Base-by-base conservation (phyloP, 2,113 vertebrate species). In the Myanophis thanlyinensis region DNA sequence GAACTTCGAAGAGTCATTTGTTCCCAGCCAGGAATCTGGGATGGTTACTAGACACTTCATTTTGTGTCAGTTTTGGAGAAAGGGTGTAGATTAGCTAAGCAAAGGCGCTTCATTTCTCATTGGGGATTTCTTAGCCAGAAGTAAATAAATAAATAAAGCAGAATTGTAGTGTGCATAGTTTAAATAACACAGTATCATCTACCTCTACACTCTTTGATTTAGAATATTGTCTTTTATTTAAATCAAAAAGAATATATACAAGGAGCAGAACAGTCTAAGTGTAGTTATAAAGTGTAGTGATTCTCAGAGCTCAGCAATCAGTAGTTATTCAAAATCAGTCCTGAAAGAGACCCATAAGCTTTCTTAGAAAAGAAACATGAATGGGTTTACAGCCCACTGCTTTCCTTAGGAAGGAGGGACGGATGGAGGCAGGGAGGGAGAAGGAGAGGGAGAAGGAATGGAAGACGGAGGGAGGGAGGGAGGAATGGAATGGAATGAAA, bases 1-100 rank as follows among this genome's bases (percentile, higher is more conserved):
- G 96, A 95, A 96, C 93, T 96, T 96, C 59, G 93, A 93, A 95
- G 93, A 94, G 88, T 89, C 0, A 0, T 93, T 95, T 96, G 89
- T 96, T 93, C 88, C 93, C 92, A 93, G 90, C 48, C 91, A 96
- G 92, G 91, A 97, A 97, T 94, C 94, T 94, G 95, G 92, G 90
- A 94, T 96, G 93, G 95, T 80, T 80, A 44, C 93, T 94, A 89
- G 94, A 91, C 93, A 93, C 59, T 90, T 94, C 44, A 85, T 30
- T 67, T 59, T 90, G 85, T 85, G 52, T 53, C 47, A 93, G 48
- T 0, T 0, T 53, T 87, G 87, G 84, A 88, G 73, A 22, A 92
- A 85, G 85, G 51, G 53, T 87, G 89, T 86, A 53, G 46, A 59
- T 89, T 85, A 56, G 46, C 44, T 59, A 35, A 89, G 30, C 52